phyloP scores from a whole-genome alignment of 2,888 invertebrate species.

The Halocaridina rubra region DNA sequence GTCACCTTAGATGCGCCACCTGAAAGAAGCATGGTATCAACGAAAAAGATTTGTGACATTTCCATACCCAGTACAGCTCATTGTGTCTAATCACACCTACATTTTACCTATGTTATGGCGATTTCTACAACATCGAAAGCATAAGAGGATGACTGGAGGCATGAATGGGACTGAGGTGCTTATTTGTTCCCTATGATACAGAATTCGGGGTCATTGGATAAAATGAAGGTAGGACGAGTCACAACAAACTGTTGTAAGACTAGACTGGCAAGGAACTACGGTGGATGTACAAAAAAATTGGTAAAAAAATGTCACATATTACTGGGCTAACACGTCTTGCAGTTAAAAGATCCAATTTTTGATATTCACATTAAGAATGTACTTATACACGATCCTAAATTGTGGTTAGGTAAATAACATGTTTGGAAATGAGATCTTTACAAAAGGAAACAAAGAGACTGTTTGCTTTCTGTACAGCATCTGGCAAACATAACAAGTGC shows the following conservation, averaged over 20 bases:
- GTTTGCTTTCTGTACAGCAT: neutral
- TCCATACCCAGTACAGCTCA: conserved; percentile 18
- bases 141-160: neutral
- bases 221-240: neutral
- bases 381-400: conserved; percentile 15
- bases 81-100: neutral
- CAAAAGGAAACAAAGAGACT: neutral
- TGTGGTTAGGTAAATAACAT: conserved; percentile 25
- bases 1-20: neutral
- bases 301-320: conserved; percentile 39
- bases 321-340: conserved; percentile 14
- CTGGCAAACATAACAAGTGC: neutral
- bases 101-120: neutral
- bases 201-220: neutral
- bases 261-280: conserved; percentile 42
- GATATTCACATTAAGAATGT: neutral
- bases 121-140: neutral
- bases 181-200: neutral
- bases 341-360: neutral
- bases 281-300: conserved; percentile 3
- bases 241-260: conserved; percentile 24
- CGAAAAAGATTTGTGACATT: conserved; percentile 32
- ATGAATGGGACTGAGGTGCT: neutral
- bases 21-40: conserved; percentile 2
- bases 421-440: conserved; percentile 45